Conservation (phyloP, 2,888 invertebrate species). For the Acleris literana region DNA sequence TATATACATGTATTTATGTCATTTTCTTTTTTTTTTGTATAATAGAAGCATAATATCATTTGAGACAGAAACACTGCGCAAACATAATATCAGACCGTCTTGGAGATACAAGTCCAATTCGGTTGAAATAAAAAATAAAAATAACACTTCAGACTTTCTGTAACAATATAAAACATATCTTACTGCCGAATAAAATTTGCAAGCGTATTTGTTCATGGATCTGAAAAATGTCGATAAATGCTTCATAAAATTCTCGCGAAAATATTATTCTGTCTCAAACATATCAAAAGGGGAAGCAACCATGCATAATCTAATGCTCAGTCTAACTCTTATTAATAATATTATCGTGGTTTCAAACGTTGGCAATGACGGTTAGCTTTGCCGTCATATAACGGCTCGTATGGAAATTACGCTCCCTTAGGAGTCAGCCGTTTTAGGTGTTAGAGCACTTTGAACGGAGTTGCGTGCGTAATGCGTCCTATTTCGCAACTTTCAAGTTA, state of each 20-base stretch:
- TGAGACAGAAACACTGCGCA: no score
- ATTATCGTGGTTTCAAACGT: conserved; percentile 8
- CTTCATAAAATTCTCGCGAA: neutral
- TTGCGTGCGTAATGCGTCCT: conserved; percentile 11
- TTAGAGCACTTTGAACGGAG: neutral
- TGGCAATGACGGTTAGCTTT: conserved; percentile 1
- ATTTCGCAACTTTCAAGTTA: conserved; percentile 19
- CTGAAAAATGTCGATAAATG: neutral
- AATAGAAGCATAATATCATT: no score
- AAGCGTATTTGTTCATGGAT: neutral
- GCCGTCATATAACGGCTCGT: neutral
- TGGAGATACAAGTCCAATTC: no score
- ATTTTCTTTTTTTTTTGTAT: no score
- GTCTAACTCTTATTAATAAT: conserved; percentile 18
- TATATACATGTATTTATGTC: no score
- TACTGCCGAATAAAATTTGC: neutral
- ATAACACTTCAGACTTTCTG: neutral
- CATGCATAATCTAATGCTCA: conserved; percentile 11
- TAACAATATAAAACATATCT: neutral
- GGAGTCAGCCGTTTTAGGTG: conserved; percentile 5
- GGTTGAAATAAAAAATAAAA: neutral
- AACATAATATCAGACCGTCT: no score
- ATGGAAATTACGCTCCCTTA: conserved; percentile 6
- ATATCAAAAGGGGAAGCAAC: conserved; percentile 7
- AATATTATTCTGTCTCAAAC: conserved; percentile 5